A percentile compares a stretch with the other conserved stretches of the same genome.
These are phyloP conservation scores for Dasypolia templi DNA, from an alignment of 2,888 invertebrate genomes.

Conservation along the genomic window DNA sequence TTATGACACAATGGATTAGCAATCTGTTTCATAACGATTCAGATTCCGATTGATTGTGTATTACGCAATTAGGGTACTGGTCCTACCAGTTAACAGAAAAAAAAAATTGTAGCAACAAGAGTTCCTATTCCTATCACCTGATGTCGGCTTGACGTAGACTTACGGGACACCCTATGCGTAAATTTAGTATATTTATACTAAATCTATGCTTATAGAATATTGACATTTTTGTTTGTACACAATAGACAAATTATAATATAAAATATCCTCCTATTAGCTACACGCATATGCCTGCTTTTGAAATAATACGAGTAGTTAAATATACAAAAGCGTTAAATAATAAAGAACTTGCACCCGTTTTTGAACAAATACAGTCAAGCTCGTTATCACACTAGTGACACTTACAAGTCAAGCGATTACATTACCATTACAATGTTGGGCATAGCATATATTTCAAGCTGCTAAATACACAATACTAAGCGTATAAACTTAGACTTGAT, in stretches of 20 bases:
- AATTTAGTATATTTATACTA: too few relatives aligned
- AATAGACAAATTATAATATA: constrained; percentile 24
- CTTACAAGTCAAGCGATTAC: constrained; percentile 57
- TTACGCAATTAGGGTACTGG: too few relatives aligned
- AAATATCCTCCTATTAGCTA: constrained; percentile 10
- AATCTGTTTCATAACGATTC: too few relatives aligned
- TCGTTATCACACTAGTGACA: constrained; percentile 49
- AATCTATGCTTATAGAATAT: too few relatives aligned
- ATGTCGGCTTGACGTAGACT: too few relatives aligned
- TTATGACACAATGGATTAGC: too few relatives aligned
- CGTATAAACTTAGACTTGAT: constrained; percentile 49
- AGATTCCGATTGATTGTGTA: too few relatives aligned
- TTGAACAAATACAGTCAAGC: constrained; percentile 71
- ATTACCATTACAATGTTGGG: constrained; percentile 42
- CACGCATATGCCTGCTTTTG: constrained; percentile 1
- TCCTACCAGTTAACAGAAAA: too few relatives aligned
- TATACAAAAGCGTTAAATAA: constrained; percentile 61
- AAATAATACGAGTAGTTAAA: constrained; percentile 39
- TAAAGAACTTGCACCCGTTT: constrained; percentile 74
- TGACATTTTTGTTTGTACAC: constrained; percentile 37
- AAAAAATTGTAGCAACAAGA: too few relatives aligned
- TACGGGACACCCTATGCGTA: too few relatives aligned
- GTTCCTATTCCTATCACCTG: too few relatives aligned
- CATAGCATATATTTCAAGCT: constrained; percentile 51
- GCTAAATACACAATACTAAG: constrained; percentile 51